phyloP scores from a whole-genome alignment of 2,797 vertebrate species.

The Myotis vivesi region DNA sequence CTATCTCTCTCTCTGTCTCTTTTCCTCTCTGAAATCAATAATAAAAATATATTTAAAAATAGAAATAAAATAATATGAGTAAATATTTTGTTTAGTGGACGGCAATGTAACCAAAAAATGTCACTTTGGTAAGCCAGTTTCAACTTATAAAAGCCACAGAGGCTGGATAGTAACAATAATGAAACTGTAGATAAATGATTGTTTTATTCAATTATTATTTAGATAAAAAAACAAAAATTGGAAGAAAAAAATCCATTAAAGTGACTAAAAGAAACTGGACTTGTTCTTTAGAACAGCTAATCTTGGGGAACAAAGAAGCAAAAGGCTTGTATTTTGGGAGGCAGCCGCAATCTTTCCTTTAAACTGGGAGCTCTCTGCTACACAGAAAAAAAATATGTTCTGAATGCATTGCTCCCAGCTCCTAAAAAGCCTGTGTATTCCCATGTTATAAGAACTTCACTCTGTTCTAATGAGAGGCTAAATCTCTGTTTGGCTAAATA shows the following conservation, averaged over 20 bases:
- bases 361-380: slow-evolving; percentile 43
- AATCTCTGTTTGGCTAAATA: background rate
- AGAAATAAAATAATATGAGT: background rate
- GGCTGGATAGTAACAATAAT: slow-evolving; percentile 16
- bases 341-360: background rate
- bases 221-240: slow-evolving; percentile 1
- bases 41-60: too few relatives aligned
- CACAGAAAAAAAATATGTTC: slow-evolving; percentile 2
- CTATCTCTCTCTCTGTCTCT: too few relatives aligned
- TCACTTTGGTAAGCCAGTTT: background rate
- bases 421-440: background rate
- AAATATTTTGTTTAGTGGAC: slow-evolving; percentile 22
- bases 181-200: slow-evolving; percentile 36
- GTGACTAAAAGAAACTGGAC: slow-evolving; percentile 7
- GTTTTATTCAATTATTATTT: slow-evolving; percentile 22
- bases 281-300: background rate
- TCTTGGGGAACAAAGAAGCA: background rate
- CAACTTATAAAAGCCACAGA: slow-evolving; percentile 29
- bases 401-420: background rate
- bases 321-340: slow-evolving; percentile 18
- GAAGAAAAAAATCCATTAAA: background rate
- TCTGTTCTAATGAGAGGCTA: background rate
- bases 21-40: too few relatives aligned
- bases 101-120: background rate
- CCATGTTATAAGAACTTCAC: background rate